Base-by-base conservation (phyloP, 2,113 vertebrate genomes). In the Notarius lentiginosus region DNA sequence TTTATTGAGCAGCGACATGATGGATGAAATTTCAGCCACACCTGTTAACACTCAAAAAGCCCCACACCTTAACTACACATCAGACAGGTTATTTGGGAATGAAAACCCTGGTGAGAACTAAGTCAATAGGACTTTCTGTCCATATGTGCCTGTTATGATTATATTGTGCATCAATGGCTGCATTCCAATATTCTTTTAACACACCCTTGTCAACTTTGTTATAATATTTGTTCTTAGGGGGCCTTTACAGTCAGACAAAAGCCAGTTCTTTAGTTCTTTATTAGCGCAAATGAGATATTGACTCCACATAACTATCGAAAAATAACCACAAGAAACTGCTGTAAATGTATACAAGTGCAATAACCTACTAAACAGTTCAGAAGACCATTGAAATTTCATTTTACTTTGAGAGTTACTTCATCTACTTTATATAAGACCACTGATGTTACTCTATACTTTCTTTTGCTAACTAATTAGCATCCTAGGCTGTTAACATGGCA, bases 1-100 rank as follows among this genome's bases (percentile, higher is more conserved):
- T 58, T 56, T 8, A 9, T 68, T 47, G 66, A 63, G 15, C n/a
- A 30, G 24, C 60, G 14, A 41, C 11, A 79, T 24, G 7, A 15
- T 83, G 5, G 22, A 72, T 30, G 49, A 83, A 70, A 30, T 79
- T 30, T 61, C 5, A 7, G 84, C 68, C 83, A 68, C 77, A 82
- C 83, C 84, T 85, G 58, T 63, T 4, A 27, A 49, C 20, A 34
- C 10, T 47, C 49, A 41, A 77, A 58, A 82, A 49, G n/a, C 58
- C 51, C 47, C 47, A 84, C n/a, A 82, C 51, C 87, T 73, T 4
- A 15, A 76, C 24, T 53, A 60, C 7, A 77, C 18, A 70, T 83
- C 9, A 86, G 27, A 60, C 70, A 75, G 55, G 30, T 51, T 24
- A 60, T 41, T 14, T 27, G 22, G 24, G 7, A 22, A 63, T 49